Conservation (phyloP, 1,140 invertebrate genomes). For the Radopholus similis region DNA sequence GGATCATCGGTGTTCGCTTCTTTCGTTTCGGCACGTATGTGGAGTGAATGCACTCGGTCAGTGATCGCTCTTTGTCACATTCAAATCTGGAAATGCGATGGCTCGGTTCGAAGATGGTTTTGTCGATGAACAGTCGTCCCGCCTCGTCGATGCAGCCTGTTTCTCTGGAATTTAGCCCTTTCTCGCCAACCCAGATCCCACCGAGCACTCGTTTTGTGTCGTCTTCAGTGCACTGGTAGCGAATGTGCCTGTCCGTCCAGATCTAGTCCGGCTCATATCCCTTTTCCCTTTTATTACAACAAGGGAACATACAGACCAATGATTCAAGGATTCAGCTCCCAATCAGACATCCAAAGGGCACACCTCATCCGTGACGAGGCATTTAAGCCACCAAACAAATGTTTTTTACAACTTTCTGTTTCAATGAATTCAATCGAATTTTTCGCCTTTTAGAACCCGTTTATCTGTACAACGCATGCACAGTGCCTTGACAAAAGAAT, state of each 20-base stretch:
- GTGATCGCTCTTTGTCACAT: not conserved
- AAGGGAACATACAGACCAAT: too few relatives aligned
- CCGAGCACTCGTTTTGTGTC: constrained; percentile 48
- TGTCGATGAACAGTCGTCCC: constrained; percentile 54
- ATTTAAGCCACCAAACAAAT: too few relatives aligned
- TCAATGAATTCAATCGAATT: too few relatives aligned
- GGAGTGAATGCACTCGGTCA: not conserved
- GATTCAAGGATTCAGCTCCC: too few relatives aligned
- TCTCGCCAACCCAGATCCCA: constrained; percentile 19
- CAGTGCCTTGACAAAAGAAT: too few relatives aligned
- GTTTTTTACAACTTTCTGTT: too few relatives aligned
- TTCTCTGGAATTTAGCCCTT: not conserved
- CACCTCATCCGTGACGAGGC: too few relatives aligned
- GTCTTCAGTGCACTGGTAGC: constrained; percentile 49
- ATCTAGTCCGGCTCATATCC: constrained; percentile 51
- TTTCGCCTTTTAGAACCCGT: too few relatives aligned
- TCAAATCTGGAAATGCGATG: not conserved
- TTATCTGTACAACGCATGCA: too few relatives aligned
- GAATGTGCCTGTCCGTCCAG: constrained; percentile 59
- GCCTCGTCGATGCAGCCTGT: constrained; percentile 54
- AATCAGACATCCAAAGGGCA: too few relatives aligned
- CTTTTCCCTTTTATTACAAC: constrained; percentile 45
- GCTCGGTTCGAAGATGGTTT: not conserved
- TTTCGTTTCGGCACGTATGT: not conserved
- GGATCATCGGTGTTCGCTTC: too few relatives aligned